These are phyloP conservation scores for Corythornis vintsioides DNA, from an alignment of 2,113 vertebrate species.

Conservation along the genomic window DNA sequence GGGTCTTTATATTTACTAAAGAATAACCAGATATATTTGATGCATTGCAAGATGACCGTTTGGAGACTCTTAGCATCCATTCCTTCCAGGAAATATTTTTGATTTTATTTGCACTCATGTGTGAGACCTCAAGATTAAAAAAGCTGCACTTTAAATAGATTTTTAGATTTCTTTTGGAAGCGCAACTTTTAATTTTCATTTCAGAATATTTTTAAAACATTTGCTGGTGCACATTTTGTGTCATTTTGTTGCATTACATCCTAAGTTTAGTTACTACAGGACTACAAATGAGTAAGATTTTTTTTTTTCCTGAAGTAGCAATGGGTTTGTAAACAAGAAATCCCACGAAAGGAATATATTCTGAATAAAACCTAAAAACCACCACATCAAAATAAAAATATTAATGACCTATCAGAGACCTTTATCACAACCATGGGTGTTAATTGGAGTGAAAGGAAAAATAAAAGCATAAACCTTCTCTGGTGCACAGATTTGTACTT, in stretches of 20 bases:
- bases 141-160: conserved; percentile 59
- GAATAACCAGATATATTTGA: background rate
- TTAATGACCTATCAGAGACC: background rate
- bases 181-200: background rate
- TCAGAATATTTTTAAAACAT: background rate
- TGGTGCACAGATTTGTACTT: background rate
- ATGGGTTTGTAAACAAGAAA: background rate
- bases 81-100: background rate
- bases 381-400: background rate
- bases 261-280: background rate
- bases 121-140: conserved; percentile 41
- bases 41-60: background rate
- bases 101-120: background rate
- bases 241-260: background rate
- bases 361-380: background rate
- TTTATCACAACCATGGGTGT: background rate
- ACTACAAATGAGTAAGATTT: background rate
- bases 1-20: background rate
- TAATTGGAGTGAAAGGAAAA: background rate
- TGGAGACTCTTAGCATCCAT: background rate
- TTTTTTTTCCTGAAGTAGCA: background rate
- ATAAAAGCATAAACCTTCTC: background rate
- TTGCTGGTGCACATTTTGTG: background rate
- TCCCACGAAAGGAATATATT: background rate
- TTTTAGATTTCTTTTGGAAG: background rate